Evolutionary conservation across 2,113 vertebrate genomes (phyloP), one percentile per base, ranked within the genome.

Genomic region (Nymphicus hollandicus): DNA sequence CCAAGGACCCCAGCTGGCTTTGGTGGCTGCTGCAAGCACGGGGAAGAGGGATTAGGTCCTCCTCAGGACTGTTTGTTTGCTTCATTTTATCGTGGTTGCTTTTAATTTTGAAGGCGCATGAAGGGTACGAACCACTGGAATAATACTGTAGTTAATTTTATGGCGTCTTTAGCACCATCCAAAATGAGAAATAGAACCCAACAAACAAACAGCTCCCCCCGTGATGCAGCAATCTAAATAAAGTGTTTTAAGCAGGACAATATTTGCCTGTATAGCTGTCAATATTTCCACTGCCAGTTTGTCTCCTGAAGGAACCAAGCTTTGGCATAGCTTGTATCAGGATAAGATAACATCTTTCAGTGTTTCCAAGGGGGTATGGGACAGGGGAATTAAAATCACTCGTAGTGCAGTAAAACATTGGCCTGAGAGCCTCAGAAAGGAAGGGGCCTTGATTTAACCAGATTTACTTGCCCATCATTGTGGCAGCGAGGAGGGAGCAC

Each of bases 181-280:
- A 88, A 90, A 90, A 85, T 50, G 8, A 19, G 44, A 46, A 50
- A 46, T 29, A 55, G 63, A 31, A 17, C 17, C 11, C 28, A 69
- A 46, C 15, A 24, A 91, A 60, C 29, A 56, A 81, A 56, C 7
- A 61, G 70, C 50, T 81, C 28, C 33, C 25, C 63, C 16, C 0
- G 0, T 8, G 63, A 47, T 18, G 55, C 53, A 77, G 37, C 41
- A 66, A 47, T 64, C 81, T 81, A 93, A 91, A 91, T 74, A 68
- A 91, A 93, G 81, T 25, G 63, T 83, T 91, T 94, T 39, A 87
- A 95, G 84, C 63, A 91, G 56, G 69, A 76, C 56, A 91, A 2
- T 69, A 83, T 83, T 94, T 94, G 49, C 37, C 61, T 77, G 28
- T 65, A 44, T 37, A 81, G 76, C 31, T 89, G 87, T 95, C 91